These are phyloP conservation scores for Anseranas semipalmata DNA, from an alignment of 2,113 vertebrate species.

Conservation along the genomic window DNA sequence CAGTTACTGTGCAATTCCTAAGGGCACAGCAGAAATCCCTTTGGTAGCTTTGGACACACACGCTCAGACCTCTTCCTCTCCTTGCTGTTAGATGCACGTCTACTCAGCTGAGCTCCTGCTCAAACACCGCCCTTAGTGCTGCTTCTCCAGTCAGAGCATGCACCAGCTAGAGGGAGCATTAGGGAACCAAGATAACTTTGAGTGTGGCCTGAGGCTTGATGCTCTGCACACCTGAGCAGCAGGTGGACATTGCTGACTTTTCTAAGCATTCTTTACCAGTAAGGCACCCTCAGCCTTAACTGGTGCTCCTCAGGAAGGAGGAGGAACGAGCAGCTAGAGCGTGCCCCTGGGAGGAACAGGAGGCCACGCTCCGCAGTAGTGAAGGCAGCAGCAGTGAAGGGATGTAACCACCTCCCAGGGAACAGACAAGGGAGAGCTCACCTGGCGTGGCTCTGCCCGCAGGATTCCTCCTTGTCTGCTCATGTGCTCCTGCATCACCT, in stretches of 20 bases:
- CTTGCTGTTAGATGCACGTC: background rate
- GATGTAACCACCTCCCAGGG: background rate
- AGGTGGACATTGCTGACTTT: background rate
- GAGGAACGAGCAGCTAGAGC: background rate
- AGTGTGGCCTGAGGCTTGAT: background rate
- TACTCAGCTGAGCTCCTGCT: background rate
- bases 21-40: background rate
- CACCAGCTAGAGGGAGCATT: rapidly evolving
- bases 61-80: background rate
- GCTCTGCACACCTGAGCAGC: background rate
- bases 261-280: background rate
- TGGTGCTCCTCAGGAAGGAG: background rate
- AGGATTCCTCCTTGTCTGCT: background rate
- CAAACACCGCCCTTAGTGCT: background rate
- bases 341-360: background rate
- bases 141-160: background rate
- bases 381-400: background rate
- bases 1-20: rapidly evolving
- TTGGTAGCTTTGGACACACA: background rate
- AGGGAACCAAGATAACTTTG: background rate
- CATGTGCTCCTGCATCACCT: background rate
- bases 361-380: background rate
- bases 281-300: background rate
- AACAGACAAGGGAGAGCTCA: background rate
- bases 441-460: background rate